Percentiles rank a stretch among this genome's conserved stretches.
These are phyloP conservation scores for Gymnarchus niloticus DNA, from an alignment of 2,113 vertebrate species.

Conservation along the genomic window DNA sequence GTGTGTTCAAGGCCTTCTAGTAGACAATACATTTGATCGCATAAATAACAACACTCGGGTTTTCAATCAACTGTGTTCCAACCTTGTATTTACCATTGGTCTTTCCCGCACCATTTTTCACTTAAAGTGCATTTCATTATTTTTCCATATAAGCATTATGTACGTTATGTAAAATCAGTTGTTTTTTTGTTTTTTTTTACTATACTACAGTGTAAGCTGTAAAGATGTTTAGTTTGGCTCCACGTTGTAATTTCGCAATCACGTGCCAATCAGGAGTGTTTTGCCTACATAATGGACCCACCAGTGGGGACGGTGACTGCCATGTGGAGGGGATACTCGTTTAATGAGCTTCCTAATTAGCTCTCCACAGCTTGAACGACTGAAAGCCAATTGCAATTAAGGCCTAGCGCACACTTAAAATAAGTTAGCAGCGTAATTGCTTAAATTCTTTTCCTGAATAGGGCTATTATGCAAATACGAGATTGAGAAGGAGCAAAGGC, in stretches of 20 bases:
- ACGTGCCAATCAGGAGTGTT: constrained; percentile 15
- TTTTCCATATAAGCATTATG: not conserved
- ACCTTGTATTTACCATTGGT: not conserved
- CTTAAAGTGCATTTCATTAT: not conserved
- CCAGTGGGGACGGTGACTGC: constrained; percentile 1
- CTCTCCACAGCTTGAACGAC: constrained; percentile 14
- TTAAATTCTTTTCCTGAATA: constrained; percentile 24
- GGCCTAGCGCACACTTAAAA: constrained; percentile 22
- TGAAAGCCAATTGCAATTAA: constrained; percentile 30
- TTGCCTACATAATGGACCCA: constrained; percentile 4
- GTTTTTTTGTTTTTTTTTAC: not conserved
- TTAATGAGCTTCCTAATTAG: constrained; percentile 24
- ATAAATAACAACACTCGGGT: not conserved
- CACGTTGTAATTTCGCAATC: constrained; percentile 1
- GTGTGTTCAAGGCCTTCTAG: not conserved
- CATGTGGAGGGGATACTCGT: constrained; percentile 12
- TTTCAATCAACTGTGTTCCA: not conserved
- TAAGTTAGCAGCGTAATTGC: constrained; percentile 21
- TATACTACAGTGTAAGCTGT: not conserved
- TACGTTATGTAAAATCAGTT: not conserved
- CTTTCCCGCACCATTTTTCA: not conserved
- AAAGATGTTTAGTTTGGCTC: not conserved
- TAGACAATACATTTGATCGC: not conserved
- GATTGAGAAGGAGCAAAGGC: not conserved
- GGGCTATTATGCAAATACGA: constrained; percentile 27